Conservation (phyloP, 2,888 invertebrate genomes). For the Bombyx huttoni region DNA sequence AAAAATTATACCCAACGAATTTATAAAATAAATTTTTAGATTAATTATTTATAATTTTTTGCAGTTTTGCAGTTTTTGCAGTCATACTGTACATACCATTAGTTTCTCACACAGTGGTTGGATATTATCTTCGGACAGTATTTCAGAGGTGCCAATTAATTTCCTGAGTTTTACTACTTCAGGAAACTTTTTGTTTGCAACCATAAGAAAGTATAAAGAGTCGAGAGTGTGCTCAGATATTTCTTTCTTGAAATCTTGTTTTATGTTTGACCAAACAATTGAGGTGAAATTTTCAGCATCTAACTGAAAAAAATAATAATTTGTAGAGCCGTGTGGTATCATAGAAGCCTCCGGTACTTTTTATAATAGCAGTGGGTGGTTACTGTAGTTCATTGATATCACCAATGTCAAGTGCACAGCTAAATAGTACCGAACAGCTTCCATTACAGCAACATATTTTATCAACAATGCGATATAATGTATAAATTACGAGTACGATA, state of each 20-base stretch:
- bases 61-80: no score
- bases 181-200: conserved; percentile 47
- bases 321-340: not conserved
- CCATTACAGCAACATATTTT: no score
- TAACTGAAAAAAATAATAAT: conserved; percentile 38
- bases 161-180: conserved; percentile 69
- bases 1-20: no score
- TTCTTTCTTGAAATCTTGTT: conserved; percentile 73
- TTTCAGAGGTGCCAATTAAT: conserved; percentile 65
- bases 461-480: no score
- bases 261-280: conserved; percentile 74
- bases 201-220: conserved; percentile 74
- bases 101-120: conserved; percentile 72
- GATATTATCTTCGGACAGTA: conserved; percentile 73
- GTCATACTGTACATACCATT: conserved; percentile 59
- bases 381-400: no score
- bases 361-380: no score
- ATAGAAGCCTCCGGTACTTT: no score
- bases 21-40: no score
- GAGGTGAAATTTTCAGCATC: conserved; percentile 66
- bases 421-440: no score
- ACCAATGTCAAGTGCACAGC: no score
- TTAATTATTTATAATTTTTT: no score
- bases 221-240: conserved; percentile 77
- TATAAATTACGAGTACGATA: no score